Base-by-base conservation (phyloP, 2,888 invertebrate species). In the Brenthis daphne region DNA sequence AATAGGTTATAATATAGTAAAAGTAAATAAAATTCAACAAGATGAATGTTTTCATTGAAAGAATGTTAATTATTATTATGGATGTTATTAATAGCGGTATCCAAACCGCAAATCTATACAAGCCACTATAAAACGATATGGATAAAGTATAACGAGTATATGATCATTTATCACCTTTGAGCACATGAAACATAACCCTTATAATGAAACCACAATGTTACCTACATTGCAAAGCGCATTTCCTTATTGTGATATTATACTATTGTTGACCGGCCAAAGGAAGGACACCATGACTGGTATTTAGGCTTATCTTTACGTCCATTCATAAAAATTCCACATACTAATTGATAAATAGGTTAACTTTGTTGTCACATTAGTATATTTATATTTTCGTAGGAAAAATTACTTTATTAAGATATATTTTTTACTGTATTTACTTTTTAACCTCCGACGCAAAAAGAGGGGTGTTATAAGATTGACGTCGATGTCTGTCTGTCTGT, bases 231-330 rank as follows among this genome's bases (percentile, higher is more conserved):
- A 67, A 77, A 76, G 77, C 77, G 76, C 79, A 82, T 86, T 87
- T 88, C 89, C 87, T 86, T 64, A 68, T 67, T 76, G 79, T 77
- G 80, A 81, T 80, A 79, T 76, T 78, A 60, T 58, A 65, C 77
- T 78, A 78, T 77, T 77, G 74, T 81, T 83, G 82, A 82, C 79
- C 78, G 67, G 64, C 60, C 70, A 64, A 76, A 73, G 75, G 75
- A 75, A 80, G 80, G 80, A 80, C 79, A 75, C 77, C 72, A 78
- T 78, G 61, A 68, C 61, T 47, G 37, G n/a, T 60, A 64, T 67
- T 51, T 47, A 8, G 43, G 51, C 60, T 67, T 70, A 67, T 67
- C 70, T 67, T 60, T 54, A 64, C 60, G 56, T 55, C 60, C 64
- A 67, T 70, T 67, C 63, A 37, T 37, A 48, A 58, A 56, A 16